These are phyloP conservation scores for Drosophila prolongata DNA, from an alignment of 2,888 invertebrate genomes.

Conservation along the genomic window DNA sequence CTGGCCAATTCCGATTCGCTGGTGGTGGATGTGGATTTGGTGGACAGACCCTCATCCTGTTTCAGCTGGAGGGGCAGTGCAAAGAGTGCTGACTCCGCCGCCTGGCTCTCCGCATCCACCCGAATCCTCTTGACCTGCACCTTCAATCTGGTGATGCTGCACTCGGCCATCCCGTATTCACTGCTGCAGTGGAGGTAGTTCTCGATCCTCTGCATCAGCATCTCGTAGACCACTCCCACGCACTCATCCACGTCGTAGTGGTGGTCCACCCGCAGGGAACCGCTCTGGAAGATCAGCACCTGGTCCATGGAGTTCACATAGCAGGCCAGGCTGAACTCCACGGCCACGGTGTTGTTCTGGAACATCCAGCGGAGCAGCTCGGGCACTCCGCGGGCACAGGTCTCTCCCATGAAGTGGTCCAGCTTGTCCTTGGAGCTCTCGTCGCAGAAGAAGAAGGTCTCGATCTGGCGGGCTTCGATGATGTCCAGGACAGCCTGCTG, in stretches of 20 bases:
- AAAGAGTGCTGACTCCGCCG: conserved; percentile 1
- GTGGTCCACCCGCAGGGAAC: conserved; percentile 50
- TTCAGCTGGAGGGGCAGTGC: conserved; percentile 51
- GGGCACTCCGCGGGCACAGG: conserved; percentile 44
- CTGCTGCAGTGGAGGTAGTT: conserved; percentile 54
- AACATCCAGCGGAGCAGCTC: conserved; percentile 67
- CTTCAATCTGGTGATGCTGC: conserved; percentile 55
- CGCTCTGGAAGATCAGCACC: conserved; percentile 63
- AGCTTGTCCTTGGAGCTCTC: conserved; percentile 55
- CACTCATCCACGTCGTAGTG: conserved; percentile 63
- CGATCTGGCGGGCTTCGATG: conserved; percentile 62
- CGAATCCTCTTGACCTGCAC: conserved; percentile 44
- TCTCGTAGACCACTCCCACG: conserved; percentile 57
- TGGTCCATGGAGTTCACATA: conserved; percentile 58
- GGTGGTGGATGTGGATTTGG: neutral
- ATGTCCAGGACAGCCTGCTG: conserved; percentile 64
- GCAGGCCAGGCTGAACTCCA: conserved; percentile 61
- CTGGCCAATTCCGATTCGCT: conserved; percentile 50
- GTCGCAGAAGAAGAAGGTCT: conserved; percentile 65
- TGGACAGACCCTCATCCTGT: conserved; percentile 3
- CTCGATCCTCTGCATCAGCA: conserved; percentile 58
- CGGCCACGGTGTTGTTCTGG: conserved; percentile 45
- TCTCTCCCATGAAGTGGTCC: conserved; percentile 51
- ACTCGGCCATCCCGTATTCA: conserved; percentile 43
- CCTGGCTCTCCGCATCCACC: conserved; percentile 28